Percentiles rank a stretch among this genome's conserved stretches.
Conservation (phyloP, 2,113 vertebrate species). For the Xiphias gladius region DNA sequence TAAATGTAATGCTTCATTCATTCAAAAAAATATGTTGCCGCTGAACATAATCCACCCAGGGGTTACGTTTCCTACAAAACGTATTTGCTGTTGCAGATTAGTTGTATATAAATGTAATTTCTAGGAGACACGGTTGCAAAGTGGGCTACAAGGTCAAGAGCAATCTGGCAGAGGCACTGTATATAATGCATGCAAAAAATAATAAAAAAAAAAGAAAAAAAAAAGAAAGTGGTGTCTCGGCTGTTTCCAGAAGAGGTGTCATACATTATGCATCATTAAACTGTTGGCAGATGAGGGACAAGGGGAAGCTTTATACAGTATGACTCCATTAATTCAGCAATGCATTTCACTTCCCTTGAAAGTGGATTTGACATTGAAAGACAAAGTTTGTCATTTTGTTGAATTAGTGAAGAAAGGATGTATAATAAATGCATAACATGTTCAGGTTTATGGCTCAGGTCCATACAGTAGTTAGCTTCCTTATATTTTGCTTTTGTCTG, state of each 20-base stretch:
- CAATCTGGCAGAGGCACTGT: background rate
- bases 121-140: background rate
- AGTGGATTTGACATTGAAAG: background rate
- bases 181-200: background rate
- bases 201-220: background rate
- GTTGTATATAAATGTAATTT: background rate
- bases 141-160: background rate
- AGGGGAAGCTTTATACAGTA: background rate
- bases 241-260: background rate
- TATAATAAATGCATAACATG: background rate
- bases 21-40: background rate
- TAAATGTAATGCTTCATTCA: background rate
- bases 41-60: background rate
- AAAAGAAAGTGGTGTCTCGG: background rate
- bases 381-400: background rate
- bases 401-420: background rate
- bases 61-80: too few species aligned
- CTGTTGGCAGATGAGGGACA: background rate
- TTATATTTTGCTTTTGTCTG: background rate
- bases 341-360: constrained; percentile 1
- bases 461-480: background rate
- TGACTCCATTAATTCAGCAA: background rate
- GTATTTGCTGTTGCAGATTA: background rate
- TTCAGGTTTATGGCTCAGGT: background rate
- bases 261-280: constrained; percentile 5